A percentile compares a stretch with the other conserved stretches of the same genome.
phyloP scores from a whole-genome alignment of 2,113 vertebrate species.

The Zootoca vivipara region DNA sequence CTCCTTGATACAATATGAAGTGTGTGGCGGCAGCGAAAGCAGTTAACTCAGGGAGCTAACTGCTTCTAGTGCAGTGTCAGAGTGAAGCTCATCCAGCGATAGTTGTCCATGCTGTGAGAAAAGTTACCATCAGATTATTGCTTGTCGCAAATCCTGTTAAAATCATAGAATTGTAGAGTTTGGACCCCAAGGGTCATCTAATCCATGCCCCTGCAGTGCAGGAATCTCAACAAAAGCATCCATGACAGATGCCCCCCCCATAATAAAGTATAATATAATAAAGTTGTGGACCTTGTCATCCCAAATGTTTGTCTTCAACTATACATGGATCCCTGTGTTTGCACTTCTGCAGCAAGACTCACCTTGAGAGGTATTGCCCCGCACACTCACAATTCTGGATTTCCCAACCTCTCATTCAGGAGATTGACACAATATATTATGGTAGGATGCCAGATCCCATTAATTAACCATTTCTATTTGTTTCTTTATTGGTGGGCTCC shows the following conservation, averaged over 20 bases:
- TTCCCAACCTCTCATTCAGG: constrained; percentile 69
- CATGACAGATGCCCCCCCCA: too few species aligned
- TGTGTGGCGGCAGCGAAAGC: too few species aligned
- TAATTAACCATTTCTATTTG: constrained; percentile 71
- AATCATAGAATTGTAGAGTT: too few species aligned
- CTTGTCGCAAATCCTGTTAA: neutral
- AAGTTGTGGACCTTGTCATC: too few species aligned
- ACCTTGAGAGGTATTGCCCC: constrained; percentile 66
- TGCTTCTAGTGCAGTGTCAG: neutral
- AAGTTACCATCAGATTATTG: neutral
- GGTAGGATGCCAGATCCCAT: constrained; percentile 73
- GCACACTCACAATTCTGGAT: constrained; percentile 55
- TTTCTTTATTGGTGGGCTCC: constrained; percentile 55
- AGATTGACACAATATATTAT: constrained; percentile 71
- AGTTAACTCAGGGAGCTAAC: neutral
- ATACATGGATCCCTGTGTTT: neutral
- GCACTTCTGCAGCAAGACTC: constrained; percentile 64
- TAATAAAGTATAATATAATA: neutral
- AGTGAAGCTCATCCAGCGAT: neutral
- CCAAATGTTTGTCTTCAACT: neutral
- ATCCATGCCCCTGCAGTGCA: too few species aligned
- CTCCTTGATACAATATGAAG: neutral
- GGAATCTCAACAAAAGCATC: too few species aligned
- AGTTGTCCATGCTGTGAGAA: neutral
- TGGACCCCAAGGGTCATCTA: too few species aligned